Evolutionary conservation across 2,113 vertebrate species (phyloP).

Genomic region (Pangasianodon gigas): DNA sequence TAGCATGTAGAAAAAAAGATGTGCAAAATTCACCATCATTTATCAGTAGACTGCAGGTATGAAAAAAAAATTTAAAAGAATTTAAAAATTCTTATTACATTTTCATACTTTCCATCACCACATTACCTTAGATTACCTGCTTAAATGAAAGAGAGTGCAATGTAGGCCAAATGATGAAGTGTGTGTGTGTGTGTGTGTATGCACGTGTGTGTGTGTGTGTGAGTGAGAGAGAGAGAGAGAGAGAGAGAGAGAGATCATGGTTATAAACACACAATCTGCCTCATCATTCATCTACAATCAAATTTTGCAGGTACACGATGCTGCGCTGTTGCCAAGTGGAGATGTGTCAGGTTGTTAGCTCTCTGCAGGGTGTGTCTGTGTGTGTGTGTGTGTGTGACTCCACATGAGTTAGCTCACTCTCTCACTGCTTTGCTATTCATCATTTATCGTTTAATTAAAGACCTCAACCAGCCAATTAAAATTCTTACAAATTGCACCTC

Average conservation of each 20-base stretch:
- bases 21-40: background rate
- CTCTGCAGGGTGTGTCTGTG: background rate
- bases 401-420: slow-evolving; percentile 1
- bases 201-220: background rate
- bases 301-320: slow-evolving; percentile 19
- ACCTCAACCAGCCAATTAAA: slow-evolving; percentile 51
- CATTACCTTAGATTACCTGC: background rate
- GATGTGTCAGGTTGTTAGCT: slow-evolving; percentile 32
- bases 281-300: background rate
- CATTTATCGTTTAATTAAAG: slow-evolving; percentile 48
- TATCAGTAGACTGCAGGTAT: background rate
- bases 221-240: background rate
- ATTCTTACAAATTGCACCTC: background rate
- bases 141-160: background rate
- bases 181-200: background rate
- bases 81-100: background rate
- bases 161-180: background rate
- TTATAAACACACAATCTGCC: background rate
- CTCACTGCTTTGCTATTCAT: slow-evolving; percentile 31
- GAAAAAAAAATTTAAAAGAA: background rate
- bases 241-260: background rate
- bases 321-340: background rate
- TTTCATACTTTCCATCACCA: background rate
- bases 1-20: background rate
- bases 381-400: background rate